These are phyloP conservation scores for Tolmerus cingulatus DNA, from an alignment of 2,888 invertebrate species.

Conservation along the genomic window DNA sequence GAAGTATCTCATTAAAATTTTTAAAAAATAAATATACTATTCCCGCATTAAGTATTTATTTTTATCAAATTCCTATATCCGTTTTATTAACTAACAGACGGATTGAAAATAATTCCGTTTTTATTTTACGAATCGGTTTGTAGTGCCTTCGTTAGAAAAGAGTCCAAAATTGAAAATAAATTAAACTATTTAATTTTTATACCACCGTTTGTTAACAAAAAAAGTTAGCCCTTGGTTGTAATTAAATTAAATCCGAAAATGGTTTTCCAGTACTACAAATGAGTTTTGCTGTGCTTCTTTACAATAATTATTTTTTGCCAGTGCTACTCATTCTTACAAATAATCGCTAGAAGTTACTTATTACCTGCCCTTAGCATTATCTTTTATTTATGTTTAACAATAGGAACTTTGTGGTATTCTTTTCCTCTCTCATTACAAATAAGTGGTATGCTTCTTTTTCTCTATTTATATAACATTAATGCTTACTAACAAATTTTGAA, in stretches of 20 bases:
- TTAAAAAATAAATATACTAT: background rate
- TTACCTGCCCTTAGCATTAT: background rate
- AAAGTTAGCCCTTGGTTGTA: background rate
- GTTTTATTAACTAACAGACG: background rate
- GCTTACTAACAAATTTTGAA: slow-evolving; percentile 36
- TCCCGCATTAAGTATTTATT: background rate
- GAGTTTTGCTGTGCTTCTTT: background rate
- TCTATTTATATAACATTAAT: slow-evolving; percentile 11
- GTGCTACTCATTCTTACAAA: background rate
- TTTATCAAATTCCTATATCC: background rate
- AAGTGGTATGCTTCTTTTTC: background rate
- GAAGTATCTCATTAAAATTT: background rate
- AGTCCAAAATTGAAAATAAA: too few species aligned
- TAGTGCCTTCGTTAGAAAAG: background rate
- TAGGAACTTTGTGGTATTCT: slow-evolving; percentile 19
- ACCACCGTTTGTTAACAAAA: background rate
- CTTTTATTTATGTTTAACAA: slow-evolving; percentile 20
- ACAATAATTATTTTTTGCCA: background rate
- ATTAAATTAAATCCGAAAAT: background rate
- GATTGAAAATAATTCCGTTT: background rate
- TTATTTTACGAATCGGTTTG: background rate
- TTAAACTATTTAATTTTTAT: background rate
- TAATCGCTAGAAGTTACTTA: background rate
- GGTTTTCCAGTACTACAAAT: background rate
- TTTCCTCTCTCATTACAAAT: background rate